phyloP scores from a whole-genome alignment of 2,888 invertebrate species.

The Pollenia labialis region DNA sequence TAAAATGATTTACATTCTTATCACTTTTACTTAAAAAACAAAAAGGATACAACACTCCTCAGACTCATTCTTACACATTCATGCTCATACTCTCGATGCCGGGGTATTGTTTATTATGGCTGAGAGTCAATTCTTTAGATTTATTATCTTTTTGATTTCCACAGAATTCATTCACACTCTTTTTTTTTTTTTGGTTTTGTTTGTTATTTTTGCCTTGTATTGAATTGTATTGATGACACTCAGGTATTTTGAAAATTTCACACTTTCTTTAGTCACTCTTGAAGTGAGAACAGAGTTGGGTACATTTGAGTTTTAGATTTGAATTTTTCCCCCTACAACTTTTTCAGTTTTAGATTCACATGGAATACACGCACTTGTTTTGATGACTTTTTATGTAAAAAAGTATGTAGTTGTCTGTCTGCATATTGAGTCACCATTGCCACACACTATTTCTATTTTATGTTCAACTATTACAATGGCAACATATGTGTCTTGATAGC shows the following conservation, averaged over 20 bases:
- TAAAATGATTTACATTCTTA: conserved; percentile 72
- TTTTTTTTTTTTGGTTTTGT: background rate
- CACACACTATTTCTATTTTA: conserved; percentile 60
- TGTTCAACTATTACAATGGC: conserved; percentile 57
- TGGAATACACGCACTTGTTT: conserved; percentile 59
- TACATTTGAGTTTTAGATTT: conserved; percentile 41
- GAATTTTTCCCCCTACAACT: conserved; percentile 20
- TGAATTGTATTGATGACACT: conserved; percentile 57
- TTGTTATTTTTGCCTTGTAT: conserved; percentile 5
- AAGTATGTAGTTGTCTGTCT: background rate
- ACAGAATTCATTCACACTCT: conserved; percentile 65
- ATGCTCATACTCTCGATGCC: conserved; percentile 12
- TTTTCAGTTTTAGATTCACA: conserved; percentile 11
- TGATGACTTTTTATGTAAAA: conserved; percentile 24
- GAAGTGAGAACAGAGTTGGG: conserved; percentile 52
- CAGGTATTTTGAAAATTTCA: conserved; percentile 68
- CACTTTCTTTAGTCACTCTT: conserved; percentile 59
- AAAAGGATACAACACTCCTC: conserved; percentile 49
- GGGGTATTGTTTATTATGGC: conserved; percentile 48
- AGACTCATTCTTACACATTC: conserved; percentile 14
- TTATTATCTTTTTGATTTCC: conserved; percentile 66
- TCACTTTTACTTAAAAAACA: conserved; percentile 66
- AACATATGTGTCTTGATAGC: conserved; percentile 61
- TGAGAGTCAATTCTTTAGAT: conserved; percentile 62
- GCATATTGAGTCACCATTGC: conserved; percentile 63